phyloP scores from a whole-genome alignment of 2,113 vertebrate species.

The Lamprotornis superbus region DNA sequence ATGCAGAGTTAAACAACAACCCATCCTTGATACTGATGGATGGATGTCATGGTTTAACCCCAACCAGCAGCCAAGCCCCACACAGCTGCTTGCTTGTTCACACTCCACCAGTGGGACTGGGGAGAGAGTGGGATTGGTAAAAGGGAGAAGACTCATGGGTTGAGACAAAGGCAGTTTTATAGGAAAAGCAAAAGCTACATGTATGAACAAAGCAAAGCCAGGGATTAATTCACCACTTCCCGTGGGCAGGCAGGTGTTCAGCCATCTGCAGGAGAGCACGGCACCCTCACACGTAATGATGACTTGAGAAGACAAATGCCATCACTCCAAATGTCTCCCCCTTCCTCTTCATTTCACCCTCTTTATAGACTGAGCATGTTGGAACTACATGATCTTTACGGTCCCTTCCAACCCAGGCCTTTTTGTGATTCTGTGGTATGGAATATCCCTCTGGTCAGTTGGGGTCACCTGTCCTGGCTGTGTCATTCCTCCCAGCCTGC shows the following conservation, averaged over 20 bases:
- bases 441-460: neutral
- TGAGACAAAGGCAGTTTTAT: neutral
- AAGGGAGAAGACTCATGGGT: neutral
- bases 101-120: neutral
- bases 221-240: neutral
- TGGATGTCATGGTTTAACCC: neutral
- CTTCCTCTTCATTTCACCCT: neutral
- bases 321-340: neutral
- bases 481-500: neutral
- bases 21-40: neutral
- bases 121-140: neutral
- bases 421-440: neutral
- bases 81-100: fast-evolving
- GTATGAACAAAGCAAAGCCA: neutral
- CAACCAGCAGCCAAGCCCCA: no score
- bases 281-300: fast-evolving
- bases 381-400: neutral
- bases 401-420: neutral
- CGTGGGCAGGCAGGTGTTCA: neutral
- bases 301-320: neutral
- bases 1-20: neutral
- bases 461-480: neutral
- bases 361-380: neutral
- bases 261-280: neutral
- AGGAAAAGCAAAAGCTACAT: neutral